Conservation (phyloP, 2,113 vertebrate species). For the Rhodinocichla rosea region DNA sequence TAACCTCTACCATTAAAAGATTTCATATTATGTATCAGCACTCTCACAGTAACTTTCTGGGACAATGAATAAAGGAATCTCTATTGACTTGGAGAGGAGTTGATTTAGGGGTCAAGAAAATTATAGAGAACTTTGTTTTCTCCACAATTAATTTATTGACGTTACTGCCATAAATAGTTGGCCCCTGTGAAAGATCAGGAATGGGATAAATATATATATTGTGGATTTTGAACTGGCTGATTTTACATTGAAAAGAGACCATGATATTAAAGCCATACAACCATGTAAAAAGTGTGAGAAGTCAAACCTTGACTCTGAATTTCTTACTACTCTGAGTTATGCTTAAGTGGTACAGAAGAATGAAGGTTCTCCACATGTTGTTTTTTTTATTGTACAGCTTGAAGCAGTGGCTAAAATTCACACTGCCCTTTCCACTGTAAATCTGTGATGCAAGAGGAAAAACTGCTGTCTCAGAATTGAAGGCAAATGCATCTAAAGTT, state of each 20-base stretch:
- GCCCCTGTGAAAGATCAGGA: neutral
- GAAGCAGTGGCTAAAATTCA: neutral
- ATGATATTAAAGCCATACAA: neutral
- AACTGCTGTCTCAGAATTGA: neutral
- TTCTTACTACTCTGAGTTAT: neutral
- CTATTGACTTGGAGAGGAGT: neutral
- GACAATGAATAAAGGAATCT: neutral
- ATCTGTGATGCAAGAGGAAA: neutral
- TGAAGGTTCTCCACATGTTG: neutral
- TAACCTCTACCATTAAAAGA: neutral
- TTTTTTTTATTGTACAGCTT: neutral
- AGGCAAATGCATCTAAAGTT: neutral
- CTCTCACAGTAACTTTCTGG: neutral
- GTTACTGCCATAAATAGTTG: neutral
- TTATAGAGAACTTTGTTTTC: neutral
- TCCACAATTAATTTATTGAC: neutral
- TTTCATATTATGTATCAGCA: neutral
- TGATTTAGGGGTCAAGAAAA: neutral
- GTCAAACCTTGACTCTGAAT: neutral
- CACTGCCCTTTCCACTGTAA: neutral
- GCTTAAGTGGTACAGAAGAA: neutral
- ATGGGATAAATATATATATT: neutral
- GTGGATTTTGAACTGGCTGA: neutral
- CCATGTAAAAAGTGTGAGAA: neutral
- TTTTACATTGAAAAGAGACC: neutral